Evolutionary conservation across 2,888 invertebrate species (phyloP).

Genomic region (Polylopha cassiicola): DNA sequence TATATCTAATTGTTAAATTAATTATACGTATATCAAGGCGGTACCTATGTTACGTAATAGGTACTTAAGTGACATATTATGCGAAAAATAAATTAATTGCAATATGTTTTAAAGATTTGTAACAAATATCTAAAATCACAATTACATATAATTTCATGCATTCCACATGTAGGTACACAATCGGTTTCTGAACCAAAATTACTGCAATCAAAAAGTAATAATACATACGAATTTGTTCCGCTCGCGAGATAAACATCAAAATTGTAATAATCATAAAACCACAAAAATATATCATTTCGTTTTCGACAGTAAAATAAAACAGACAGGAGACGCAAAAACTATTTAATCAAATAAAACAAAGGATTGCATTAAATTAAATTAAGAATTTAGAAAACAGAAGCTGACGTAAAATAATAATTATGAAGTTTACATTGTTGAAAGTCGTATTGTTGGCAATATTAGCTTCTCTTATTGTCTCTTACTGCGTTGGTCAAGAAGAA

Average conservation of each 20-base stretch:
- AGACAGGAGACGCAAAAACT: background rate
- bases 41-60: no score
- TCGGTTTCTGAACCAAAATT: constrained; percentile 11
- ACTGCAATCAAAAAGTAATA: constrained; percentile 5
- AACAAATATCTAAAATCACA: no score
- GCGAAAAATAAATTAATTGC: no score
- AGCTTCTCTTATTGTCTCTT: constrained; percentile 35
- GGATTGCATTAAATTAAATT: background rate
- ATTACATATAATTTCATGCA: no score
- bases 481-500: constrained; percentile 51
- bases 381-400: background rate
- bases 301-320: background rate
- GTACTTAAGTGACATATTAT: no score
- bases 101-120: no score
- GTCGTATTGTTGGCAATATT: constrained; percentile 40
- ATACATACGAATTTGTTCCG: constrained; percentile 12
- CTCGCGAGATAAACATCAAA: constrained; percentile 15
- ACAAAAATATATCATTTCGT: constrained; percentile 7
- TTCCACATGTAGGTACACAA: no score
- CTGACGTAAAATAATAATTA: constrained; percentile 20
- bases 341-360: constrained; percentile 1
- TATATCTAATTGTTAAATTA: no score
- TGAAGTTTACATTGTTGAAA: constrained; percentile 33
- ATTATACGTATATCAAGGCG: no score
- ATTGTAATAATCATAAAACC: constrained; percentile 7